phyloP scores from a whole-genome alignment of 2,888 invertebrate genomes.

The Amblyteles armatorius region DNA sequence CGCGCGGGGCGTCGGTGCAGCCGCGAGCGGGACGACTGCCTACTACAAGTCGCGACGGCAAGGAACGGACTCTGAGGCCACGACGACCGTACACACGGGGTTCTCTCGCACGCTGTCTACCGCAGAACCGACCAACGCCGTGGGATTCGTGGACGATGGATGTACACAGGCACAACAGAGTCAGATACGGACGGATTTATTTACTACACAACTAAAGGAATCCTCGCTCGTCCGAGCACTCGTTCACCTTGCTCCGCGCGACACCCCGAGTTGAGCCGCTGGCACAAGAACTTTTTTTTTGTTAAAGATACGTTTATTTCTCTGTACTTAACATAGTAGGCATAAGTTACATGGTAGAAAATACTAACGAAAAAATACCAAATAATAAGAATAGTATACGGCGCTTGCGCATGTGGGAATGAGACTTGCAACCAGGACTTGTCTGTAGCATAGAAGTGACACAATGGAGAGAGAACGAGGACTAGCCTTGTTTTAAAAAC shows the following conservation, averaged over 20 bases:
- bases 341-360: too few relatives aligned
- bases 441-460: too few relatives aligned
- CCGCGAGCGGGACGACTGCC: constrained; percentile 16
- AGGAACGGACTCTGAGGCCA: constrained; percentile 12
- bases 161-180: constrained; percentile 9
- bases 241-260: constrained; percentile 80
- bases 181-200: background rate
- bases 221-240: constrained; percentile 70
- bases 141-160: background rate
- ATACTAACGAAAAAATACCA: too few relatives aligned
- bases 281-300: too few relatives aligned
- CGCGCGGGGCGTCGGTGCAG: constrained; percentile 57
- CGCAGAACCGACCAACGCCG: background rate
- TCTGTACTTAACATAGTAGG: too few relatives aligned
- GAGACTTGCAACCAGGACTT: too few relatives aligned
- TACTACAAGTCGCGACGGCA: background rate
- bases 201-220: constrained; percentile 20
- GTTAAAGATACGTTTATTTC: too few relatives aligned
- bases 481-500: too few relatives aligned
- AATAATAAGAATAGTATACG: too few relatives aligned
- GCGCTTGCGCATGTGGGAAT: too few relatives aligned
- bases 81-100: constrained; percentile 4
- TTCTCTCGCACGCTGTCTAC: background rate
- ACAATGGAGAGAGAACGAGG: too few relatives aligned
- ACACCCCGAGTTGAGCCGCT: constrained; percentile 66